Percentiles rank a stretch among this genome's conserved stretches.
These are phyloP conservation scores for Anguilla marmorata DNA, from an alignment of 2,797 vertebrate genomes.

Conservation along the genomic window DNA sequence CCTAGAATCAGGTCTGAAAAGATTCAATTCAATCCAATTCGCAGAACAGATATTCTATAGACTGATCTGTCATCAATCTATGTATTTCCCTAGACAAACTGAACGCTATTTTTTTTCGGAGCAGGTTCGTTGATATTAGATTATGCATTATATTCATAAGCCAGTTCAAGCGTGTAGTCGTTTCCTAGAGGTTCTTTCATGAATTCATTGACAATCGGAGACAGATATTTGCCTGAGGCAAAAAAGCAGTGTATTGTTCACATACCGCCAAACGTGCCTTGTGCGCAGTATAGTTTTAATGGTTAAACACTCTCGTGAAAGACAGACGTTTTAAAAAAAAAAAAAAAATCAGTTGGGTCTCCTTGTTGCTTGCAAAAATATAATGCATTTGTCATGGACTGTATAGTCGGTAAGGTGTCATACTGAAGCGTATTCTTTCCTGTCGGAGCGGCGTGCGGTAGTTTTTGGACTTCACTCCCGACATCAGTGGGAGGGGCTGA, in stretches of 20 bases:
- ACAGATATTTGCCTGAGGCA: background rate
- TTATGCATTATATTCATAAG: background rate
- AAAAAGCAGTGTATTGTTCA: background rate
- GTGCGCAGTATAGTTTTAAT: background rate
- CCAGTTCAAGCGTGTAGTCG: slow-evolving; percentile 4
- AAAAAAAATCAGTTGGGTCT: background rate
- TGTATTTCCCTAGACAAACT: background rate
- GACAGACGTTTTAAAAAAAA: background rate
- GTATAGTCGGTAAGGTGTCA: background rate
- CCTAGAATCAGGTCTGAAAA: background rate
- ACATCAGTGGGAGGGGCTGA: background rate
- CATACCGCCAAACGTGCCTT: background rate
- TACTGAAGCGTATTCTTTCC: background rate
- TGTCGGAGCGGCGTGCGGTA: background rate
- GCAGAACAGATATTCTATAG: background rate
- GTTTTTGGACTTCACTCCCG: background rate
- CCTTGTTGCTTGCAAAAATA: background rate
- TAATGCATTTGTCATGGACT: background rate
- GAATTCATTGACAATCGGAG: background rate
- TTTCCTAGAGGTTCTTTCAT: background rate
- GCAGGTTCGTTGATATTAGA: background rate
- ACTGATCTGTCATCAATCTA: background rate
- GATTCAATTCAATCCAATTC: background rate
- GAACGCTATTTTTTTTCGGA: background rate
- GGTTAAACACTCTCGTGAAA: background rate